phyloP scores from a whole-genome alignment of 1,140 invertebrate species.

The Phymorhynchus buccinoides region DNA sequence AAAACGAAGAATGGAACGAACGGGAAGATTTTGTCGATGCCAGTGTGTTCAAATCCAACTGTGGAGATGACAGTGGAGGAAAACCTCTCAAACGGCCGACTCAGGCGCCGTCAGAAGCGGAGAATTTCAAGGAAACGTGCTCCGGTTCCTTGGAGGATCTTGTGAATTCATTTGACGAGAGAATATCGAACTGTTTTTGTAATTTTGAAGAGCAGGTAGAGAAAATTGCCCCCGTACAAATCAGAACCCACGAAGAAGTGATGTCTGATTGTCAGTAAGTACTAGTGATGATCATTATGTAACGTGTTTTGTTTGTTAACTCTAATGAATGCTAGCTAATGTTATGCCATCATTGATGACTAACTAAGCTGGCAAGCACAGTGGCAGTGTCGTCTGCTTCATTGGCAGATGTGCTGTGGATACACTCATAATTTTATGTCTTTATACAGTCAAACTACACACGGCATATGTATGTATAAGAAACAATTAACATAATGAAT shows the following conservation, averaged over 20 bases:
- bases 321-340: too few species aligned
- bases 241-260: constrained; percentile 97
- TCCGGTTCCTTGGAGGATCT: constrained; percentile 96
- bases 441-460: too few species aligned
- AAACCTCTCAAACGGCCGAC: constrained; percentile 1
- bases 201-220: constrained; percentile 98
- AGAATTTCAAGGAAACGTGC: constrained; percentile 91
- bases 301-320: too few species aligned
- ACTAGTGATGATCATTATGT: constrained; percentile 27
- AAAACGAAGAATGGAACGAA: constrained; percentile 78
- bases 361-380: too few species aligned
- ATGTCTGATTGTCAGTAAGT: constrained; percentile 99
- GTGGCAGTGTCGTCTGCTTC: neutral
- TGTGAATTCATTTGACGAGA: constrained; percentile 99
- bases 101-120: constrained; percentile 66
- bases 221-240: constrained; percentile 97
- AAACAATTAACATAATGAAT: too few species aligned
- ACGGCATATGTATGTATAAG: too few species aligned
- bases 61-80: constrained; percentile 69
- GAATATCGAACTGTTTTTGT: constrained; percentile 98
- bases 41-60: constrained; percentile 77
- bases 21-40: constrained; percentile 76
- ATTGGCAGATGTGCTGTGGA: neutral
- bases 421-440: neutral
- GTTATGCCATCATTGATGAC: too few species aligned